These are phyloP conservation scores for Drosophila neonasuta DNA, from an alignment of 2,888 invertebrate species.

Conservation along the genomic window DNA sequence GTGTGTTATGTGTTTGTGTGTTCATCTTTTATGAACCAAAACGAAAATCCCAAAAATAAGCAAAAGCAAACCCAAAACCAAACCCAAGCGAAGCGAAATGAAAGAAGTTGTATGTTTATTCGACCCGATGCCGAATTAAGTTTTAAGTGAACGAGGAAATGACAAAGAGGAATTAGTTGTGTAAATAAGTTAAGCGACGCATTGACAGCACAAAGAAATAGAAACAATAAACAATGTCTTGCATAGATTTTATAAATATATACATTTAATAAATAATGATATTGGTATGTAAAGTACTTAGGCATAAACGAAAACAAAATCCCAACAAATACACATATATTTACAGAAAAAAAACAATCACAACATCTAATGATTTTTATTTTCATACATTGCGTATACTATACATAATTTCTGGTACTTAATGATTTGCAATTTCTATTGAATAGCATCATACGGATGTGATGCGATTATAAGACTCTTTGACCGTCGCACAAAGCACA, in stretches of 20 bases:
- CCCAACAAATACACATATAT: conserved; percentile 58
- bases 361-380: conserved; percentile 2
- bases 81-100: conserved; percentile 5
- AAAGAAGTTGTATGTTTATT: conserved; percentile 26
- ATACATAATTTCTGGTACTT: conserved; percentile 32
- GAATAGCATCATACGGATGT: conserved; percentile 17
- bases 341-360: conserved; percentile 15
- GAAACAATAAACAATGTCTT: conserved; percentile 41
- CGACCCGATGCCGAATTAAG: conserved; percentile 52
- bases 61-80: conserved; percentile 59
- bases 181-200: conserved; percentile 70
- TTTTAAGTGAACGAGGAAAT: conserved; percentile 59
- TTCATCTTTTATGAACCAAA: conserved; percentile 19
- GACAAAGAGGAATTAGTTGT: conserved; percentile 64
- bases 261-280: conserved; percentile 17
- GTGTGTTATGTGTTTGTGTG: conserved; percentile 46
- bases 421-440: conserved; percentile 47
- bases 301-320: conserved; percentile 55
- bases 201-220: conserved; percentile 13
- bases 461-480: conserved; percentile 11
- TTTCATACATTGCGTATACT: conserved; percentile 33
- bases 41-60: conserved; percentile 60
- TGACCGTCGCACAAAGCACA: conserved; percentile 22
- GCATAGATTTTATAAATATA: conserved; percentile 61
- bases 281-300: conserved; percentile 70